phyloP scores from a whole-genome alignment of 2,888 invertebrate genomes.

The Hesperia comma region DNA sequence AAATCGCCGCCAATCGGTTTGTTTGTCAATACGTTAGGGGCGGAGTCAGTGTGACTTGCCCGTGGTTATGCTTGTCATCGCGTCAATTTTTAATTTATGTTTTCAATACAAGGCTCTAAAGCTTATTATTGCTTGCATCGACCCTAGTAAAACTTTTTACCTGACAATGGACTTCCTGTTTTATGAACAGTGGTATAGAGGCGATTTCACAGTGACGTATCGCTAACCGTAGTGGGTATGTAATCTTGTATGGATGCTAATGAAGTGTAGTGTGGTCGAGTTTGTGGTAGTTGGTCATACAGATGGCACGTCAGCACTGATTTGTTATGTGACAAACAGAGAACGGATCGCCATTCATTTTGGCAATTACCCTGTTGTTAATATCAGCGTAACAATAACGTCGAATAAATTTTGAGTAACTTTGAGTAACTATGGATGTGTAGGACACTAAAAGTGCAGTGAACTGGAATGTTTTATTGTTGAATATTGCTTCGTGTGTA shows the following conservation, averaged over 20 bases:
- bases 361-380: conserved; percentile 15
- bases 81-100: conserved; percentile 45
- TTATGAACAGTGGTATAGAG: conserved; percentile 50
- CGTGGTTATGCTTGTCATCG: conserved; percentile 42
- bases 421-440: conserved; percentile 14
- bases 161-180: conserved; percentile 51
- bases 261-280: conserved; percentile 76
- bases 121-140: conserved; percentile 44
- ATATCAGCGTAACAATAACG: neutral
- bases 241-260: conserved; percentile 77
- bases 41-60: conserved; percentile 60
- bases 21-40: conserved; percentile 70
- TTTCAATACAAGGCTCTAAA: conserved; percentile 46
- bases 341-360: conserved; percentile 42
- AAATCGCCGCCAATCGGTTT: conserved; percentile 71
- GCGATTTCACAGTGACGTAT: conserved; percentile 49
- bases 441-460: conserved; percentile 40
- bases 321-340: conserved; percentile 68
- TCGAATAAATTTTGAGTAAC: neutral
- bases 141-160: conserved; percentile 40
- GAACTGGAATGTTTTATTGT: conserved; percentile 45
- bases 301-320: conserved; percentile 77
- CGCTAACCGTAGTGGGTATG: conserved; percentile 59
- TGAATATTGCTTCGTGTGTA: conserved; percentile 28
- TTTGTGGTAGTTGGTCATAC: conserved; percentile 79